A percentile compares a stretch with the other conserved stretches of the same genome.
Conservation (phyloP, 2,797 vertebrate genomes). For the Propithecus perrieri region DNA sequence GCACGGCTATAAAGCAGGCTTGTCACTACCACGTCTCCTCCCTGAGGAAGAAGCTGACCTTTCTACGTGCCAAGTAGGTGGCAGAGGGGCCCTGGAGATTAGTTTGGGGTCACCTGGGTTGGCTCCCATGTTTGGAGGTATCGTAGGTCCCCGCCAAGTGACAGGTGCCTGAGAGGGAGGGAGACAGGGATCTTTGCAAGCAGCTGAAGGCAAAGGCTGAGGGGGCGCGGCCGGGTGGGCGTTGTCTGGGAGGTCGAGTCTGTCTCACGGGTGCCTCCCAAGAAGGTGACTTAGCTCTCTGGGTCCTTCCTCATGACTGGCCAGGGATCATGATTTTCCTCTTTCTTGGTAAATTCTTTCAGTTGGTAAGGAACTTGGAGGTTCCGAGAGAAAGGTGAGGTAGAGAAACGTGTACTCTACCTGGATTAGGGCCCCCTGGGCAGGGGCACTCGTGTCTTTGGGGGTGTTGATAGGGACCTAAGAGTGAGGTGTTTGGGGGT, state of each 20-base stretch:
- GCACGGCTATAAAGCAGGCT: slow-evolving; percentile 79
- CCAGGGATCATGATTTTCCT: not conserved
- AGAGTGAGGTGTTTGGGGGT: not conserved
- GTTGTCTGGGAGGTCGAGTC: not conserved
- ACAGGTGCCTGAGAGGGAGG: not conserved
- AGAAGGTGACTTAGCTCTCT: not conserved
- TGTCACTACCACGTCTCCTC: slow-evolving; percentile 84
- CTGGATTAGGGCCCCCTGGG: not conserved
- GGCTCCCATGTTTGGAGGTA: not conserved
- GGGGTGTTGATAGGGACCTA: not conserved
- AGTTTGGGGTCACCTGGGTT: not conserved
- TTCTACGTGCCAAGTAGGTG: slow-evolving; percentile 86
- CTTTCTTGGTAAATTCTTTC: not conserved
- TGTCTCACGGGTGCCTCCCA: not conserved
- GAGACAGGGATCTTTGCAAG: not conserved
- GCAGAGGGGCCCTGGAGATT: not conserved
- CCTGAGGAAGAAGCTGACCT: slow-evolving; percentile 88
- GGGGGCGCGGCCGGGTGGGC: not conserved
- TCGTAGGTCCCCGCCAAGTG: not conserved
- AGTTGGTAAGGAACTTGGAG: not conserved
- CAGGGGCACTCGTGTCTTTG: not conserved
- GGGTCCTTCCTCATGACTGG: not conserved
- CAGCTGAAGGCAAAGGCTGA: not conserved
- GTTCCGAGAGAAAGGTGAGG: not conserved
- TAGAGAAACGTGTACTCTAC: not conserved